These are phyloP conservation scores for Anoplolepis gracilipes DNA, from an alignment of 1,140 invertebrate species.

Conservation along the genomic window DNA sequence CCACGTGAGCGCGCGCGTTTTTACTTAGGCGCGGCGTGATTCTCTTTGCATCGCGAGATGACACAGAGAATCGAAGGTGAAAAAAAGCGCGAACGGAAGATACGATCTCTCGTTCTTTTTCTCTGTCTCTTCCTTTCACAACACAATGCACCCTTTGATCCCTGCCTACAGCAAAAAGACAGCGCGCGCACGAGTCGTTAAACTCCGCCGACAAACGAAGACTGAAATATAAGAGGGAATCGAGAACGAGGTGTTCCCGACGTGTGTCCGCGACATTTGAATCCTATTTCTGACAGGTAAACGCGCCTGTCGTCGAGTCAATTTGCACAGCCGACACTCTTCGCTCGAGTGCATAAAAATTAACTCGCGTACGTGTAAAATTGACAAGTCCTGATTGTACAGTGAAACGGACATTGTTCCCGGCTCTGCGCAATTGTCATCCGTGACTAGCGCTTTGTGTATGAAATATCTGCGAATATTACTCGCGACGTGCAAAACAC, in stretches of 20 bases:
- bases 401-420: background rate
- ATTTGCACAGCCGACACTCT: conserved; percentile 43
- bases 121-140: background rate
- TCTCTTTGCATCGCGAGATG: background rate
- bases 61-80: background rate
- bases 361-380: conserved; percentile 37
- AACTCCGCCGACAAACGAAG: conserved; percentile 11
- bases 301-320: conserved; percentile 25
- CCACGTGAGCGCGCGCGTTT: conserved; percentile 36
- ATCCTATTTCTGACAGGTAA: conserved; percentile 49
- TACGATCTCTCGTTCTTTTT: conserved; percentile 8
- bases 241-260: conserved; percentile 21
- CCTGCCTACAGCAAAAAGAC: conserved; percentile 12
- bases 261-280: conserved; percentile 8
- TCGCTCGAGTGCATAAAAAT: conserved; percentile 27
- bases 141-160: background rate
- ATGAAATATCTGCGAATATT: background rate
- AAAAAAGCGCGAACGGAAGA: conserved; percentile 13
- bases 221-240: conserved; percentile 41
- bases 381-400: background rate
- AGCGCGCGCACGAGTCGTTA: conserved; percentile 21
- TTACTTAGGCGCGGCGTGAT: conserved; percentile 2
- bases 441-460: background rate
- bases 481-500: background rate
- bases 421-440: background rate